phyloP scores from a whole-genome alignment of 2,888 invertebrate genomes.

The Phengaris alcon region DNA sequence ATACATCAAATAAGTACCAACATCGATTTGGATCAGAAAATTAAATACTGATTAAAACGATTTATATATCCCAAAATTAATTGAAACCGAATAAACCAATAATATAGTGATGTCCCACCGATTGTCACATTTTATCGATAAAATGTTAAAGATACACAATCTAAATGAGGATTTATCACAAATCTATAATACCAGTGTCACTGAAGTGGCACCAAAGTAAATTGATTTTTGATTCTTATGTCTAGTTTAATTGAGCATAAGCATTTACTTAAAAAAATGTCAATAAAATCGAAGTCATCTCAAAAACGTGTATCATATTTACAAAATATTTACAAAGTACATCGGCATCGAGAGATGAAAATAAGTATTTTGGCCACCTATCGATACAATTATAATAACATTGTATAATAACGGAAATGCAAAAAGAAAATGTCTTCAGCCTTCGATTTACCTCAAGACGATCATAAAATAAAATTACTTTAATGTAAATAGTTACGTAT shows the following conservation, averaged over 20 bases:
- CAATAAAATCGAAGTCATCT: constrained; percentile 58
- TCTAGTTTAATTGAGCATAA: constrained; percentile 76
- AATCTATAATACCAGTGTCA: constrained; percentile 42
- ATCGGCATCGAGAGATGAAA: constrained; percentile 50
- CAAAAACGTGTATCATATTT: constrained; percentile 67
- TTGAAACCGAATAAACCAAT: constrained; percentile 19
- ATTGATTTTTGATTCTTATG: constrained; percentile 47
- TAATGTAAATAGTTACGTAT: constrained; percentile 10
- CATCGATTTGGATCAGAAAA: constrained; percentile 39
- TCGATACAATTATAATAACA: constrained; percentile 32
- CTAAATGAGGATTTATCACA: constrained; percentile 38
- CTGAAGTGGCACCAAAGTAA: constrained; percentile 39
- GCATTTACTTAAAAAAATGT: constrained; percentile 68
- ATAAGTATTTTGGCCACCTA: constrained; percentile 71
- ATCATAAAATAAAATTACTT: constrained; percentile 46
- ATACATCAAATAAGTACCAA: constrained; percentile 72
- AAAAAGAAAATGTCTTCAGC: constrained; percentile 47
- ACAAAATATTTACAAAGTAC: constrained; percentile 75
- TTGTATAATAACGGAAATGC: constrained; percentile 41
- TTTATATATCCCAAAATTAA: constrained; percentile 17
- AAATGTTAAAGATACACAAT: constrained; percentile 42
- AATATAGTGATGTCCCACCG: constrained; percentile 35
- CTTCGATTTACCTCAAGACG: constrained; percentile 44
- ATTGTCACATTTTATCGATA: constrained; percentile 39
- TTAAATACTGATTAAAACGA: constrained; percentile 27